A percentile compares a stretch with the other conserved stretches of the same genome.
Evolutionary conservation across 2,113 vertebrate species (phyloP).

Genomic region (Rhabdomys dilectus): DNA sequence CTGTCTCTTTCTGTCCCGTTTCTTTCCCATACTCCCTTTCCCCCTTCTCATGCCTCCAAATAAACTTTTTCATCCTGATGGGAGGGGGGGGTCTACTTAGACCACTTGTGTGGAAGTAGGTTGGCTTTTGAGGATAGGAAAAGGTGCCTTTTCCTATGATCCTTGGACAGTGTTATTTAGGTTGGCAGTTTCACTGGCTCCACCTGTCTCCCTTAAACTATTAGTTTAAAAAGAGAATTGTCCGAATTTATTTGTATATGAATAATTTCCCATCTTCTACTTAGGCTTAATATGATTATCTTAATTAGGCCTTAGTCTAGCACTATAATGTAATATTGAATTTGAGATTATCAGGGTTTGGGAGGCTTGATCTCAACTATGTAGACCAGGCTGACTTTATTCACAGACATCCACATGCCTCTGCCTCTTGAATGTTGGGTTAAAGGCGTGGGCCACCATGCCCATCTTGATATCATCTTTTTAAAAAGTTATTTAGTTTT

Average conservation of each 20-base stretch:
- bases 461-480: background rate
- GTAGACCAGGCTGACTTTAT: background rate
- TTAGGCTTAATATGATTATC: constrained; percentile 56
- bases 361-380: background rate
- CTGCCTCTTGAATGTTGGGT: background rate
- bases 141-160: constrained; percentile 39
- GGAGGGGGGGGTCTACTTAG: constrained; percentile 55
- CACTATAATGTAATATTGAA: constrained; percentile 62
- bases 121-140: constrained; percentile 44
- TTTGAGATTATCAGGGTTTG: constrained; percentile 53
- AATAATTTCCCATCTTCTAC: constrained; percentile 16
- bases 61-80: background rate
- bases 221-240: constrained; percentile 58
- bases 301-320: constrained; percentile 53
- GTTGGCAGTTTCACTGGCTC: constrained; percentile 58
- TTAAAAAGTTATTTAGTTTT: background rate
- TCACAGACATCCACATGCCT: background rate
- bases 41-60: no score
- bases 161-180: constrained; percentile 42
- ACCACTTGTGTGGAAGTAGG: constrained; percentile 44
- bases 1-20: no score
- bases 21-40: no score
- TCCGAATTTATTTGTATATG: constrained; percentile 55
- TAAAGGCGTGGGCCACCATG: no score
- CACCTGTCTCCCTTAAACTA: constrained; percentile 33